phyloP scores from a whole-genome alignment of 1,140 invertebrate species.

The Spodoptera frugiperda region DNA sequence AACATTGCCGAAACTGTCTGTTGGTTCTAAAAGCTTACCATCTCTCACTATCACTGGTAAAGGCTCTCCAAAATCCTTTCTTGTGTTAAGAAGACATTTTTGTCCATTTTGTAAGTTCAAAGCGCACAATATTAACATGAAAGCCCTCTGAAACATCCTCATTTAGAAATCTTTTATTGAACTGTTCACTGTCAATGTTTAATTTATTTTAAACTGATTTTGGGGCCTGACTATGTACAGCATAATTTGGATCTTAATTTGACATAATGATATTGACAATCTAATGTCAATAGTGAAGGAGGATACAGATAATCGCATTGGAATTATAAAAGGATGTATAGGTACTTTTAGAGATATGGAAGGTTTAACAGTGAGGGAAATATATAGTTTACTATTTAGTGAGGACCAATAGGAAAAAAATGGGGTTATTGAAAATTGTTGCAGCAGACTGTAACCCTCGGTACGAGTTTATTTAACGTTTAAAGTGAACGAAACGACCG shows the following conservation, averaged over 20 bases:
- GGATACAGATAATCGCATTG: not conserved
- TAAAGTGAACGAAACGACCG: too few relatives aligned
- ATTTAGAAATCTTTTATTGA: constrained; percentile 32
- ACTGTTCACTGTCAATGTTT: not conserved
- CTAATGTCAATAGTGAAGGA: not conserved
- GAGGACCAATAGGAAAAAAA: too few relatives aligned
- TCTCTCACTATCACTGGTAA: constrained; percentile 71
- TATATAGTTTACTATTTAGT: too few relatives aligned
- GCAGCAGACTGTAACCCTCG: too few relatives aligned
- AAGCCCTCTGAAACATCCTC: constrained; percentile 60
- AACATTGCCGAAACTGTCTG: constrained; percentile 68
- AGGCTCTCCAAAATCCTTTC: constrained; percentile 71
- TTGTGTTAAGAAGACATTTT: constrained; percentile 66
- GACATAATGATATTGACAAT: not conserved
- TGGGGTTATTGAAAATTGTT: too few relatives aligned
- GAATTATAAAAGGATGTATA: not conserved
- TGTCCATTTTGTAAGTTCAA: constrained; percentile 61
- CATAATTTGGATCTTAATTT: constrained; percentile 22
- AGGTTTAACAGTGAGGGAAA: too few relatives aligned
- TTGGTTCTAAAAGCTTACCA: constrained; percentile 69
- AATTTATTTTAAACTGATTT: not conserved
- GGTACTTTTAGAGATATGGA: not conserved
- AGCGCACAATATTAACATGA: constrained; percentile 68
- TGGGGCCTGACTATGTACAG: not conserved
- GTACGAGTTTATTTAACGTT: too few relatives aligned